A percentile compares a stretch with the other conserved stretches of the same genome.
These are phyloP conservation scores for Danio rerio DNA, from an alignment of 2,113 vertebrate genomes.

Conservation along the genomic window GRCz12tu NC_133188.1:29379501-29380000, in stretches of 20 bases:
- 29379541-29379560: slow-evolving; percentile 76
- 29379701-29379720: slow-evolving; percentile 54
- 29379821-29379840: slow-evolving; percentile 54
- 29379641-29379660: slow-evolving; percentile 78
- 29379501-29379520: slow-evolving; percentile 88
- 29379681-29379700: slow-evolving; percentile 68
- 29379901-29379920: too few species aligned
- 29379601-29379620: slow-evolving; percentile 76
- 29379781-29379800: slow-evolving; percentile 60
- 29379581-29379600: slow-evolving; percentile 70
- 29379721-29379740: slow-evolving; percentile 67
- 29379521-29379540: slow-evolving; percentile 83
- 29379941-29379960: too few species aligned
- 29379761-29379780: slow-evolving; percentile 62
- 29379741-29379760: slow-evolving; percentile 59
- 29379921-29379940: too few species aligned
- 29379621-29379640: slow-evolving; percentile 73
- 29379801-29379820: slow-evolving; percentile 42
- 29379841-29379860: slow-evolving; percentile 54
- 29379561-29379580: slow-evolving; percentile 80
- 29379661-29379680: slow-evolving; percentile 71
- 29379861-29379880: slow-evolving; percentile 53
- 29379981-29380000: too few species aligned
- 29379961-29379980: too few species aligned
- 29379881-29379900: too few species aligned